Percentiles rank a stretch among this genome's conserved stretches.
phyloP scores from a whole-genome alignment of 2,797 vertebrate species.

The Orestias chungarensis region DNA sequence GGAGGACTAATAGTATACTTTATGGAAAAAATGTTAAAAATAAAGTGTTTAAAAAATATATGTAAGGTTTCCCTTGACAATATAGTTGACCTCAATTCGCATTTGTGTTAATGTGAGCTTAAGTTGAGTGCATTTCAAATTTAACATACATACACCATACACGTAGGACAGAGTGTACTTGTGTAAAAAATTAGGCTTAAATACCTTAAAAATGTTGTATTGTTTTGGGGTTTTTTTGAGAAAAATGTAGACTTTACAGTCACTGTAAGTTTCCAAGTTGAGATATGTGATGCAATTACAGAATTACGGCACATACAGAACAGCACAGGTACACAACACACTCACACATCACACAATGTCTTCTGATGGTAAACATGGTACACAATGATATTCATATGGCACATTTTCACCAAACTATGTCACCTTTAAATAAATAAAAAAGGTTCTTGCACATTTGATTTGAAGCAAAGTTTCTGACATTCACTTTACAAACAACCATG shows the following conservation, averaged over 20 bases:
- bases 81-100: background rate
- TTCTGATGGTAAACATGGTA: slow-evolving; percentile 45
- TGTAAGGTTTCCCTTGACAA: background rate
- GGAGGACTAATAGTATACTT: background rate
- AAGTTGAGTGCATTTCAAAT: background rate
- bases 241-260: slow-evolving; percentile 48
- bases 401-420: slow-evolving; percentile 29
- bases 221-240: slow-evolving; percentile 65
- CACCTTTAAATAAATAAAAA: slow-evolving; percentile 15
- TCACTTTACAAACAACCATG: slow-evolving; percentile 18
- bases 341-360: slow-evolving; percentile 28
- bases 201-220: slow-evolving; percentile 31
- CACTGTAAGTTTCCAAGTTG: slow-evolving; percentile 54
- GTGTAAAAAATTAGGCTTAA: background rate
- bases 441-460: slow-evolving; percentile 54
- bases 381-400: slow-evolving; percentile 52
- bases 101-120: background rate
- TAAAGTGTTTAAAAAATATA: background rate
- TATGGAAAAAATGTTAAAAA: background rate
- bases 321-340: slow-evolving; percentile 32
- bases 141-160: background rate
- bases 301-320: slow-evolving; percentile 26
- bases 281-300: slow-evolving; percentile 42
- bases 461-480: slow-evolving; percentile 23
- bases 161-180: background rate